Evolutionary conservation across 1,140 invertebrate genomes (phyloP), one percentile per base, ranked within the genome.

Genomic region (Hirudo medicinalis): DNA sequence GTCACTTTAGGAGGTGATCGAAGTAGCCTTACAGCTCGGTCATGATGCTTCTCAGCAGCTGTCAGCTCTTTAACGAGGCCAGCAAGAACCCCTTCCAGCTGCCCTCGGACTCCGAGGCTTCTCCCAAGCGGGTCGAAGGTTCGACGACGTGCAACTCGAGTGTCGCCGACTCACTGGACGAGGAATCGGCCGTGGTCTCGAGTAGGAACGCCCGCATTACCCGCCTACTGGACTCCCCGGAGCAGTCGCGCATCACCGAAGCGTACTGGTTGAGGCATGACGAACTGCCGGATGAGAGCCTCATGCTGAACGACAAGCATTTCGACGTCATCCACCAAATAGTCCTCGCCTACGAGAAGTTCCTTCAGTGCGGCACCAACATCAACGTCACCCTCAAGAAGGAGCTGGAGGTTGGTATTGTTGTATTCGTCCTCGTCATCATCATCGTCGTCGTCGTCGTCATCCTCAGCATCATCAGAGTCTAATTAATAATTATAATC

Each of bases 251-350:
- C 25, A 20, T 70, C 15, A 54, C 49, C 0, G 32, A 54, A 54
- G 15, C 43, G 22, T 73, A 71, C 72, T 73, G 72, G 72, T 55
- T 63, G 43, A 32, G 40, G 40, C n/a, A 43, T 5, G 43, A n/a
- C 43, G 11, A 25, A 32, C 25, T 73, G 68, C 72, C 72, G 2
- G 72, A 73, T 29, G 72, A 73, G 40, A 73, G 69, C 25, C 54
- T 73, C 69, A 70, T 73, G 54, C 63, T 70, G 25, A 66, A 20
- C 20, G 72, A 73, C 27, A 57, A 60, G 22, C 72, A 73, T 63
- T 54, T 40, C 36, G 49, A 60, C 54, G 49, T 71, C 32, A 73
- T 73, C 69, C 20, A 71, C 27, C 68, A 73, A 36, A 71, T 73
- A 53, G 54, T 71, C 8, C 11, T 55, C 22, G 72, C 69, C 2